Base-by-base conservation (phyloP, 2,888 invertebrate genomes). In the Ormia ochracea region DNA sequence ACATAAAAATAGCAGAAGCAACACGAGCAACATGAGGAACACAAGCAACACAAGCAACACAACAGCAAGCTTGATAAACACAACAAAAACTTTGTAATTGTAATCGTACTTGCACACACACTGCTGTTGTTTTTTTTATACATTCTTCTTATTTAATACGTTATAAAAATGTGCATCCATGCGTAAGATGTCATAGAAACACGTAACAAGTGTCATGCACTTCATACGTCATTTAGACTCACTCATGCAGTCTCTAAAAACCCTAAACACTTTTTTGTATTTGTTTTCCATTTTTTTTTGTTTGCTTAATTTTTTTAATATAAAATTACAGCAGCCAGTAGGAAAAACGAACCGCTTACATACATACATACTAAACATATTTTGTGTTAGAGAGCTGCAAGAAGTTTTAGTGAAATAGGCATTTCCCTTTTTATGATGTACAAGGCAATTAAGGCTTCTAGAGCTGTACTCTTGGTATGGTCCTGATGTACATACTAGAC, bases 151-250 rank as follows among this genome's bases (percentile, higher is more conserved):
- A 82, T 52, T 68, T 31, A 56, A 31, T 59, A 43, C 54, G 70
- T 70, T 72, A 74, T 75, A 45, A 65, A 48, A 72, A 79, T 75
- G 82, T 81, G 77, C 80, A 82, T 45, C 78, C 68, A 81, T 81
- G 82, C 81, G 80, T 77, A 70, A 66, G 81, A 81, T 81, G 82
- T 82, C 82, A 82, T 59, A 82, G 81, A 65, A 82, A 82, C 79
- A 79, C 77, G 82, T 82, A 82, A 82, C 82, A 82, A 82, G 82
- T 82, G 82, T 82, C 82, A 82, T 76, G 82, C 81, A 82, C 81
- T 82, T 82, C 80, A 80, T 80, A 80, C 80, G 76, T 80, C 80
- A 80, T 81, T 81, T 77, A 68, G 66, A 76, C 48, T 70, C 78
- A 78, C 59, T 72, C 65, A 50, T 65, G 65, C 48, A 52, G 45